Evolutionary conservation across 1,140 invertebrate genomes (phyloP), one percentile per base, ranked within the genome.

Genomic region (Camponotus floridanus): DNA sequence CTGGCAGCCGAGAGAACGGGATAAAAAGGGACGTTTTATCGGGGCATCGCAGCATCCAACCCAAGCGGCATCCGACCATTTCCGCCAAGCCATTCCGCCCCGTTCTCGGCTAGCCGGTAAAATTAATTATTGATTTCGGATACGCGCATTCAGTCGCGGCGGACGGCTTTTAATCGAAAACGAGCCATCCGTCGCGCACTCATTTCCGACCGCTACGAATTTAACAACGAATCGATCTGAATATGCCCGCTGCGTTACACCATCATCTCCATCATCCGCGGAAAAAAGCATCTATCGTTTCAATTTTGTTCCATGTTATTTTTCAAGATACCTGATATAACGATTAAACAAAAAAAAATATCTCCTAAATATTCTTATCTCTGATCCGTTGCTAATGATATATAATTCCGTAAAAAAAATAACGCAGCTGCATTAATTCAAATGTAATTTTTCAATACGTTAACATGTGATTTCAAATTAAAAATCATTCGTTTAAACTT

Each of bases 41-140:
- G 91, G 88, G 70, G 86, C 88, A 92, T 93, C 92, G 86, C 92
- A 93, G 92, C 88, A 89, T 87, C 79, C 88, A 87, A 89, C 76
- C 48, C 76, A 48, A 65, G 76, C 88, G 86, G 80, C 79, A 67
- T 78, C 88, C 90, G 74, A 85, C 83, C 83, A 91, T 91, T 91
- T 91, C 84, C 89, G 87, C 57, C 74, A 51, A 86, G 73, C 64
- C 45, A 80, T 91, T 86, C 85, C 89, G 78, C 71, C 85, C 71
- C 85, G 57, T 76, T 65, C 84, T 61, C 62, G 73, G 76, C 73
- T 79, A 76, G 79, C 89, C 80, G 76, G 86, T 91, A 88, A 93
- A 94, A 94, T 94, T 94, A 94, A 94, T 94, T 94, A 94, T 94
- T 93, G 94, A 94, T 94, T 94, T 94, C 93, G 93, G 93, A 94